Conservation (phyloP, 2,113 vertebrate genomes). For the Hiodon tergisus region DNA sequence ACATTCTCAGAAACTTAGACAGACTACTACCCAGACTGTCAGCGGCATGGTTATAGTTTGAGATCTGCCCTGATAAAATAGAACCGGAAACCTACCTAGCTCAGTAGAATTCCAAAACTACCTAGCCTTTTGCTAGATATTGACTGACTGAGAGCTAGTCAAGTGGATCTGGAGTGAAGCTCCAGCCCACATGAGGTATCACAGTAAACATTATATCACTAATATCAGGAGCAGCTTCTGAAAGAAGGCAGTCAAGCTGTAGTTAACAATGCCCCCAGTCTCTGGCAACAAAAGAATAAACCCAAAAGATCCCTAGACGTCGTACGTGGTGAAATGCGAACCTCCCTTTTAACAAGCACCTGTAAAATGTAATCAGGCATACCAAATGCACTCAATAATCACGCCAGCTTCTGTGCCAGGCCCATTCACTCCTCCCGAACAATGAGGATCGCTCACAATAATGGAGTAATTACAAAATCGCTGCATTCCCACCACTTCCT, state of each 20-base stretch:
- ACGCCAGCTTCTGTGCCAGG: slow-evolving; percentile 23
- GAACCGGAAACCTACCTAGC: not conserved
- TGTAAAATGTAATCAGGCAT: slow-evolving; percentile 46
- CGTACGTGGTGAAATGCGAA: slow-evolving; percentile 1
- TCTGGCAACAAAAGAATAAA: not conserved
- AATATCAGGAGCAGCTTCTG: slow-evolving; percentile 27
- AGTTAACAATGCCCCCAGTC: slow-evolving; percentile 1
- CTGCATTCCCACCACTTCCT: slow-evolving; percentile 17
- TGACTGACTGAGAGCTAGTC: not conserved
- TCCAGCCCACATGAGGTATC: slow-evolving; percentile 58
- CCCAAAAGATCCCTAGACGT: not conserved
- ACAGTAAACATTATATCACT: slow-evolving; percentile 54
- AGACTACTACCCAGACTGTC: slow-evolving; percentile 23
- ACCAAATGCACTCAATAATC: slow-evolving; percentile 32
- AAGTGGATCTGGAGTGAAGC: not conserved
- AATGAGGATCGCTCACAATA: slow-evolving; percentile 21
- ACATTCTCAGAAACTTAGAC: slow-evolving; percentile 23
- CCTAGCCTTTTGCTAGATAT: not conserved
- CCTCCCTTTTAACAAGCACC: slow-evolving; percentile 42
- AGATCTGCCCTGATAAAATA: not conserved
- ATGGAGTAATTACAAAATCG: slow-evolving; percentile 32
- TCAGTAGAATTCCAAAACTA: not conserved
- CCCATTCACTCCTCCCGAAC: slow-evolving; percentile 22
- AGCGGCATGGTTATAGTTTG: slow-evolving; percentile 25
- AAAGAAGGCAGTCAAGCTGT: slow-evolving; percentile 22